Base-by-base conservation (phyloP, 2,797 vertebrate genomes). In the Dryobates pubescens region DNA sequence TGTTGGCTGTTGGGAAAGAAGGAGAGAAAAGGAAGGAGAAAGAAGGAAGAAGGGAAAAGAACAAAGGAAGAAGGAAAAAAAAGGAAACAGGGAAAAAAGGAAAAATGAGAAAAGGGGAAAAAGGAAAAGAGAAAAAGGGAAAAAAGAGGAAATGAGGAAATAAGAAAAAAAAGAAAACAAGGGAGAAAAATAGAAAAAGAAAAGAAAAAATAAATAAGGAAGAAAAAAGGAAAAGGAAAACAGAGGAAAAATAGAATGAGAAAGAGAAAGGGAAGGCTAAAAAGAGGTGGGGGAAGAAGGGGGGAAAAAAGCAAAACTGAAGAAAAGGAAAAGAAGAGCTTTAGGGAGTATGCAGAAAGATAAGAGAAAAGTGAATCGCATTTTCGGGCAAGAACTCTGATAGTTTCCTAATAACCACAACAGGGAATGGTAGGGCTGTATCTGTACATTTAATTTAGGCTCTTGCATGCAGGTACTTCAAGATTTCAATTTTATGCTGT, bases 401-500 rank as follows among this genome's bases (percentile, higher is more conserved):
- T 80, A 36, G 68, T 70, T 84, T 89, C 54, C 47, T 76, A 23
- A 69, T 83, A 86, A 63, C 61, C 79, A 45, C 63, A 92, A 43
- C 16, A 76, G 74, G 69, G 59, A 86, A 59, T 80, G 56, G 41
- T 92, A 38, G 51, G 11, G 17, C 41, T 74, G 30, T 67, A 51
- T 56, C 58, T 89, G 26, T 75, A 80, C 6, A 63, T 92, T 96
- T 96, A 89, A 94, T 90, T 96, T 96, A 95, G 17, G 75, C 11
- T 95, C 78, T 89, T 83, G 63, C 58, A 70, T 54, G 70, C 69
- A 63, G 75, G 29, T 87, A 81, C 69, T 96, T 86, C 93, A 95
- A 94, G 90, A 95, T 95, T 96, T 96, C 95, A 94, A 41, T 97
- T 97, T 97, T 97, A 91, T 81, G 30, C 91, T 86, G 72, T 86